Evolutionary conservation across 2,888 invertebrate genomes (phyloP), one percentile per base, ranked within the genome.

Genomic region (Sussaba pulchella): DNA sequence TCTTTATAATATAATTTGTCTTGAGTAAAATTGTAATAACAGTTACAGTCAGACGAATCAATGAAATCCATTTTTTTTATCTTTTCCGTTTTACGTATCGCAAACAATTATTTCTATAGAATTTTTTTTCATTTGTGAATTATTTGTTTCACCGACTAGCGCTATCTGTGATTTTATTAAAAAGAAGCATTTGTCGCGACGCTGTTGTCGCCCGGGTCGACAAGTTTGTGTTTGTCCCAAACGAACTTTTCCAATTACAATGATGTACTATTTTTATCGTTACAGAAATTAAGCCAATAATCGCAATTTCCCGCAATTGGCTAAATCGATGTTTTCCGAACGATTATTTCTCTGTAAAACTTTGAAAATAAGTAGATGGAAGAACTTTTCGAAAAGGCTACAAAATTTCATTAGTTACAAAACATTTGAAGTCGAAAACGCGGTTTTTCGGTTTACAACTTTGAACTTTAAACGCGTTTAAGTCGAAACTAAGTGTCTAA

Each of bases 91-190:
- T 61, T 41, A 41, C 6, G 31, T 31, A 5, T 2, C 31, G 2
- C 31, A 6, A 14, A 57, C 14, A 26, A 57, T 57, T 41, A 43
- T 43, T 43, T 63, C 43, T 24, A 17, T 63, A 1, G 10, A 52
- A 64, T 45, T 45, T 36, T 61, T 9, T 57, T 45, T 36, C 17
- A n/a, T 74, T 47, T 39, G 64, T 84, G 84, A 80, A 82, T 84
- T 85, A 87, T n/a, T 86, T 69, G 24, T 76, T 76, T 61, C 86
- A 85, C 83, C 84, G 85, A 86, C 82, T 84, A 85, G 83, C 82
- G 87, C 84, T 88, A 84, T 89, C 89, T 90, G 91, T 90, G 90
- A 91, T 90, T 89, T 88, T 87, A 87, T 88, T 89, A 86, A 85
- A 84, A 87, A 87, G 84, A 87, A 87, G 83, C 82, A 85, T 85